A percentile compares a stretch with the other conserved stretches of the same genome.
These are phyloP conservation scores for Coregonus clupeaformis DNA, from an alignment of 2,113 vertebrate species.

Conservation along the genomic window DNA sequence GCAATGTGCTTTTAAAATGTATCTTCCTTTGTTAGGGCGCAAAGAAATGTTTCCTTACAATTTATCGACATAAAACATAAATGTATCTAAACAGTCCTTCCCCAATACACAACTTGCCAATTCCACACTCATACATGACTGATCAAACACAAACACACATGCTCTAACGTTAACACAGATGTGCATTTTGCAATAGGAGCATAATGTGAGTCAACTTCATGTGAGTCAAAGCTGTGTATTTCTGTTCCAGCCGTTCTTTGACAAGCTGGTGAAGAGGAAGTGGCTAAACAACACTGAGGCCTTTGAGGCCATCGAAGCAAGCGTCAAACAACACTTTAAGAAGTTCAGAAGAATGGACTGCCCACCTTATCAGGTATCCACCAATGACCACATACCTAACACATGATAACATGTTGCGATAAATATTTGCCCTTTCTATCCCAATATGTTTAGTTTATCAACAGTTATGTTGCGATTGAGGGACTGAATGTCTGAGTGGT, in stretches of 20 bases:
- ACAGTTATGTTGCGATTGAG: not conserved
- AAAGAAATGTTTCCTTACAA: too few species aligned
- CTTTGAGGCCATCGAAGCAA: slow-evolving; percentile 82
- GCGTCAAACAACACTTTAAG: slow-evolving; percentile 80
- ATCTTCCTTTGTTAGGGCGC: not conserved
- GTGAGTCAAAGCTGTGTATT: not conserved
- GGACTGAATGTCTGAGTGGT: not conserved
- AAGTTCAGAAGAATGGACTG: slow-evolving; percentile 81
- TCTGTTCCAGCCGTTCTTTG: slow-evolving; percentile 80
- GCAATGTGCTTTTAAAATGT: not conserved
- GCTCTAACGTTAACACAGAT: not conserved
- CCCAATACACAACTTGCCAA: too few species aligned
- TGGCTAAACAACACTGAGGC: slow-evolving; percentile 85
- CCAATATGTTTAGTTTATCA: not conserved
- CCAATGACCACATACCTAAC: not conserved
- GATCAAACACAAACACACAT: not conserved
- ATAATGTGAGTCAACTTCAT: not conserved
- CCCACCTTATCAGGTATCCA: slow-evolving; percentile 85
- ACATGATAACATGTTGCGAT: not conserved
- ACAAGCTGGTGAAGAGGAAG: slow-evolving; percentile 85
- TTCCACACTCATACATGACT: not conserved
- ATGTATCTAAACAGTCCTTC: not conserved
- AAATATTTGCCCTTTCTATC: not conserved
- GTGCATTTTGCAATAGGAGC: not conserved
- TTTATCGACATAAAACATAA: not conserved